These are phyloP conservation scores for Semibalanus balanoides DNA, from an alignment of 1,140 invertebrate genomes.

Conservation along the genomic window DNA sequence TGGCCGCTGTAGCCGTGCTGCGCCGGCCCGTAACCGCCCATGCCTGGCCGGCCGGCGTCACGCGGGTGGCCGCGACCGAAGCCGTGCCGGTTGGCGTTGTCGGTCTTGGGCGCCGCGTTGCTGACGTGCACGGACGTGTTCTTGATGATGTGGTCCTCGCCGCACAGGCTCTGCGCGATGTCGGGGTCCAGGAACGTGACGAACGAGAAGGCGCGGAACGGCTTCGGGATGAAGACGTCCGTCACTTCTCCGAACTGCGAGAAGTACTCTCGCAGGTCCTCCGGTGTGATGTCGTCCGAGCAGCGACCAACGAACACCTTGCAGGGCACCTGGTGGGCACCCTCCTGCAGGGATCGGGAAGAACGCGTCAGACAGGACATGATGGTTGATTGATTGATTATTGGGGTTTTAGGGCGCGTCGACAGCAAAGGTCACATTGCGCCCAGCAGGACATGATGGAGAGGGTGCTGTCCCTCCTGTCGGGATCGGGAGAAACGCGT, in stretches of 20 bases:
- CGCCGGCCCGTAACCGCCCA: constrained; percentile 26
- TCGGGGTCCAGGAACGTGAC: constrained; percentile 91
- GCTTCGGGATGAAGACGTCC: constrained; percentile 91
- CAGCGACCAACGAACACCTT: constrained; percentile 94
- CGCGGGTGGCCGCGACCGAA: constrained; percentile 19
- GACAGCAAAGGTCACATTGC: no score
- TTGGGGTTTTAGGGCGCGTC: no score
- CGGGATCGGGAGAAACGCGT: no score
- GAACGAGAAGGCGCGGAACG: constrained; percentile 88
- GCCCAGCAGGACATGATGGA: no score
- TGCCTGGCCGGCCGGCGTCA: constrained; percentile 16
- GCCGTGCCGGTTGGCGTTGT: constrained; percentile 22
- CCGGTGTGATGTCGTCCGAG: constrained; percentile 74
- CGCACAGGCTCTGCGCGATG: constrained; percentile 81
- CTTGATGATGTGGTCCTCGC: constrained; percentile 95
- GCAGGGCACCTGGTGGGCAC: constrained; percentile 53
- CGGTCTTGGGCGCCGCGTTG: constrained; percentile 81
- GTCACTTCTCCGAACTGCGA: constrained; percentile 88
- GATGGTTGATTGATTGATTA: no score
- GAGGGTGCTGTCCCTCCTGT: no score
- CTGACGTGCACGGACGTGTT: constrained; percentile 89
- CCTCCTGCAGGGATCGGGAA: neutral
- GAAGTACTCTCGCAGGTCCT: constrained; percentile 88
- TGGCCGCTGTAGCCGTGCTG: constrained; percentile 33
- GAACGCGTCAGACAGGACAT: neutral